Conservation (phyloP, 2,797 vertebrate genomes). For the Anomalospiza imberbis region DNA sequence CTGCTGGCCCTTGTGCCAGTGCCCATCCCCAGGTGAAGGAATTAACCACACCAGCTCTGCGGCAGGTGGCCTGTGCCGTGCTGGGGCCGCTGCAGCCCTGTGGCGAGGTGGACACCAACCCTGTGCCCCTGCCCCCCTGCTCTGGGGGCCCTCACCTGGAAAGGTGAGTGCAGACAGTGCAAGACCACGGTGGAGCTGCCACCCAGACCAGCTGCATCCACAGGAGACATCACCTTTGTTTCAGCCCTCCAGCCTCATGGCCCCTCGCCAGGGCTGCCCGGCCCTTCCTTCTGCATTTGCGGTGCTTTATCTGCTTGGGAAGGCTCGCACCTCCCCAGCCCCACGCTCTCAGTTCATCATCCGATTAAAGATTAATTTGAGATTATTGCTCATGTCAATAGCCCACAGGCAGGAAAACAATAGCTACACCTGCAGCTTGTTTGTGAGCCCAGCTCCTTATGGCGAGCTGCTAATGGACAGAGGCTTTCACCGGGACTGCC, state of each 20-base stretch:
- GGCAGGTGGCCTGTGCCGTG: not conserved
- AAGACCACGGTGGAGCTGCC: not conserved
- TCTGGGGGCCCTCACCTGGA: accelerated
- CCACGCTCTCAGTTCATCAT: not conserved
- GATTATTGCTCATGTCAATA: conserved; percentile 21
- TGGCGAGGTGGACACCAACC: accelerated
- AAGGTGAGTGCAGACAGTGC: accelerated
- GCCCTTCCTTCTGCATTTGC: not conserved
- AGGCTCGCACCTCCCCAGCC: not conserved
- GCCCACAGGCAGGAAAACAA: conserved; percentile 43
- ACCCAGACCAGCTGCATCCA: not conserved
- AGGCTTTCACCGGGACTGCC: not conserved
- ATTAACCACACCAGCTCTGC: accelerated
- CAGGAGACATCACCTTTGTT: not conserved
- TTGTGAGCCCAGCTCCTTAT: conserved; percentile 40
- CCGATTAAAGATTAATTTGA: conserved; percentile 62
- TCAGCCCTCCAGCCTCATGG: not conserved
- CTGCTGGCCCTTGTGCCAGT: not conserved
- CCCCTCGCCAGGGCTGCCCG: not conserved
- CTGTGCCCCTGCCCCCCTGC: accelerated
- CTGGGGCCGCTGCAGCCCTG: accelerated
- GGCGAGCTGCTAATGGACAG: conserved; percentile 57
- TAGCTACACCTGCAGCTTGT: conserved; percentile 69
- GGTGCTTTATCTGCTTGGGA: not conserved
- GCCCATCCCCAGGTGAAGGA: not conserved